Evolutionary conservation across 2,888 invertebrate genomes (phyloP).

Genomic region (Cryptocephalus primarius): DNA sequence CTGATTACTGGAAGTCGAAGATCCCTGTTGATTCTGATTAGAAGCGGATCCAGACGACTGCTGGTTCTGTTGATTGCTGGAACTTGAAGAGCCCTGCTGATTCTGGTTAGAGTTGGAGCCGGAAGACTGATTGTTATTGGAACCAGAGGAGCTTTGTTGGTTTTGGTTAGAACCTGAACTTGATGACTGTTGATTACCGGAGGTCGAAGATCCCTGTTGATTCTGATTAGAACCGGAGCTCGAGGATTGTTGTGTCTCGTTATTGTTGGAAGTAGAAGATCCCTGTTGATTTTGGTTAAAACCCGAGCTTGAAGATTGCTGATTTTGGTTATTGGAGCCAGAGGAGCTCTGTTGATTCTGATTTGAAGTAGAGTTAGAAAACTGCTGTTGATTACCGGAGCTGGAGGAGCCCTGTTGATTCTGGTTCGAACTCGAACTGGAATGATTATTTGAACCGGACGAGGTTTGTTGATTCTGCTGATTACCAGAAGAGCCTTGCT

Average conservation of each 20-base stretch:
- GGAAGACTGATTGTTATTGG: neutral
- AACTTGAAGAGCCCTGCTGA: slow-evolving; percentile 5
- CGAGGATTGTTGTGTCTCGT: neutral
- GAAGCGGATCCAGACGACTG: neutral
- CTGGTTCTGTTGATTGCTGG: neutral
- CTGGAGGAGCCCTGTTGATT: slow-evolving; percentile 5
- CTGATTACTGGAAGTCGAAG: slow-evolving; percentile 2
- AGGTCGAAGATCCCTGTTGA: slow-evolving; percentile 7
- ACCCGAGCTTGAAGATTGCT: neutral
- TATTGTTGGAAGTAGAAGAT: slow-evolving; percentile 1
- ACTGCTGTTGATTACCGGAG: slow-evolving; percentile 1
- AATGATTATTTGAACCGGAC: neutral
- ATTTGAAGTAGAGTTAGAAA: neutral
- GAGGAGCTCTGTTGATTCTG: slow-evolving; percentile 1
- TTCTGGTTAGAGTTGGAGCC: neutral
- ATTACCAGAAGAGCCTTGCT: slow-evolving; percentile 4
- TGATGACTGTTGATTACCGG: slow-evolving; percentile 7
- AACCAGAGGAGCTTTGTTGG: neutral
- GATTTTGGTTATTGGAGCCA: neutral
- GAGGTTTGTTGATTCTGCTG: slow-evolving; percentile 2
- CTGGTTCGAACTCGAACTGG: neutral
- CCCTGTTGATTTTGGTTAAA: slow-evolving; percentile 9
- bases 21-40: slow-evolving; percentile 10
- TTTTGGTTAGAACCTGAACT: neutral
- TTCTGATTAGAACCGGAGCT: slow-evolving; percentile 5